phyloP scores from a whole-genome alignment of 1,140 invertebrate species.

The Drosophila truncata region DNA sequence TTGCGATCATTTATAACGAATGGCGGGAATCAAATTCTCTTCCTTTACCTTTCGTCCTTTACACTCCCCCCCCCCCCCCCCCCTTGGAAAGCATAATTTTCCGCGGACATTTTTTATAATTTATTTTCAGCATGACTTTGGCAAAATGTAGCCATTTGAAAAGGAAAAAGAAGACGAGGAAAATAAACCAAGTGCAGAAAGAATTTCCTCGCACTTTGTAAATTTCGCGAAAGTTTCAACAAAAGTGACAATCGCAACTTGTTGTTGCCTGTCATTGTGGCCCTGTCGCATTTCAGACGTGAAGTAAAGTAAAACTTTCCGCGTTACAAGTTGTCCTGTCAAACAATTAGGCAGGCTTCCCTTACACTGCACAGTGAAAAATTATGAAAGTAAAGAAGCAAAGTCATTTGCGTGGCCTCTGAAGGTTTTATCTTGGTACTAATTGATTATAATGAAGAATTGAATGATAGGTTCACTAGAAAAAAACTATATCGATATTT shows the following conservation, averaged over 20 bases:
- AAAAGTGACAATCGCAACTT: conserved; percentile 67
- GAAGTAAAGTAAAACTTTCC: conserved; percentile 52
- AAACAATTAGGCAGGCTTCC: conserved; percentile 64
- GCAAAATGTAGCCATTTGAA: conserved; percentile 35
- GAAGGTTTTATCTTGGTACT: neutral
- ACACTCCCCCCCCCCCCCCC: neutral
- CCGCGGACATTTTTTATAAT: conserved; percentile 52
- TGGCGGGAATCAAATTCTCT: conserved; percentile 20
- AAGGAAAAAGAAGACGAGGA: neutral
- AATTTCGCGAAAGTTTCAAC: conserved; percentile 51
- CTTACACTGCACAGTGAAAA: conserved; percentile 4
- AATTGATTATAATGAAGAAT: neutral
- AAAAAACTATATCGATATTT: neutral
- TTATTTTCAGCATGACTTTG: conserved; percentile 67
- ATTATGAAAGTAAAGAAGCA: neutral
- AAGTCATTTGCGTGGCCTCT: neutral
- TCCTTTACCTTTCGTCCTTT: neutral
- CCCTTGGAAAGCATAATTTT: conserved; percentile 42
- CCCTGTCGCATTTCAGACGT: conserved; percentile 40
- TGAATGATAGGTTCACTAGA: neutral
- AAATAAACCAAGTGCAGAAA: conserved; percentile 17
- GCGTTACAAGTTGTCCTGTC: conserved; percentile 63
- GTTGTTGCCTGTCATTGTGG: conserved; percentile 51
- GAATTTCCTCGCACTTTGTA: conserved; percentile 28
- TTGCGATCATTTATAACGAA: conserved; percentile 63